Evolutionary conservation across 2,797 vertebrate species (phyloP).

Genomic region (Acanthopagrus latus): DNA sequence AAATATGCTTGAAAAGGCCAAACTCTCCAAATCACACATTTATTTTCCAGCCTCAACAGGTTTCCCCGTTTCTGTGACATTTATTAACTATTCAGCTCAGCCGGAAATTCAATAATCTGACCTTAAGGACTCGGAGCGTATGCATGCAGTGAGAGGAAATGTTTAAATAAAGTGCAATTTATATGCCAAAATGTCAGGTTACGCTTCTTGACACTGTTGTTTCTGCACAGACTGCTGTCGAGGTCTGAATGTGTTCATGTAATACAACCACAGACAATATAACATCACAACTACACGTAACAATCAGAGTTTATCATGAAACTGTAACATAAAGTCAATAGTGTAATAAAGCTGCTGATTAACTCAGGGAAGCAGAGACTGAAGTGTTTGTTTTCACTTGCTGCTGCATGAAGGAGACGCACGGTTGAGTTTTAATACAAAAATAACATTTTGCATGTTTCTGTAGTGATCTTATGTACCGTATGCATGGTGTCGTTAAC

Average conservation of each 20-base stretch:
- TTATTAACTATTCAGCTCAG: slow-evolving; percentile 45
- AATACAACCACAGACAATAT: not conserved
- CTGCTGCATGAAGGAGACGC: too few species aligned
- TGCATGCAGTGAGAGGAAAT: not conserved
- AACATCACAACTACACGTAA: too few species aligned
- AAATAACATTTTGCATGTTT: too few species aligned
- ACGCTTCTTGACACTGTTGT: not conserved
- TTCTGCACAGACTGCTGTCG: not conserved
- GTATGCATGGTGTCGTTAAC: too few species aligned
- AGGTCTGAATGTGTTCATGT: not conserved
- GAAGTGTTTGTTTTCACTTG: too few species aligned
- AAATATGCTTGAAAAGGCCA: slow-evolving; percentile 39
- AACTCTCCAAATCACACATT: slow-evolving; percentile 29
- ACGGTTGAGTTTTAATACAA: too few species aligned
- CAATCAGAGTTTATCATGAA: too few species aligned
- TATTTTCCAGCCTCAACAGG: slow-evolving; percentile 21
- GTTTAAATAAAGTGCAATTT: not conserved
- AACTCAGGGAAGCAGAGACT: too few species aligned
- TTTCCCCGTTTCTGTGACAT: slow-evolving; percentile 28
- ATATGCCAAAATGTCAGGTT: slow-evolving; percentile 27
- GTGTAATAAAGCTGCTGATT: too few species aligned
- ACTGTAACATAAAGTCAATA: too few species aligned
- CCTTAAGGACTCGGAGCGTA: not conserved
- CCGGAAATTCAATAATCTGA: slow-evolving; percentile 21
- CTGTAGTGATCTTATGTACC: too few species aligned